Base-by-base conservation (phyloP, 2,797 vertebrate species). In the Catamblyrhynchus diadema region DNA sequence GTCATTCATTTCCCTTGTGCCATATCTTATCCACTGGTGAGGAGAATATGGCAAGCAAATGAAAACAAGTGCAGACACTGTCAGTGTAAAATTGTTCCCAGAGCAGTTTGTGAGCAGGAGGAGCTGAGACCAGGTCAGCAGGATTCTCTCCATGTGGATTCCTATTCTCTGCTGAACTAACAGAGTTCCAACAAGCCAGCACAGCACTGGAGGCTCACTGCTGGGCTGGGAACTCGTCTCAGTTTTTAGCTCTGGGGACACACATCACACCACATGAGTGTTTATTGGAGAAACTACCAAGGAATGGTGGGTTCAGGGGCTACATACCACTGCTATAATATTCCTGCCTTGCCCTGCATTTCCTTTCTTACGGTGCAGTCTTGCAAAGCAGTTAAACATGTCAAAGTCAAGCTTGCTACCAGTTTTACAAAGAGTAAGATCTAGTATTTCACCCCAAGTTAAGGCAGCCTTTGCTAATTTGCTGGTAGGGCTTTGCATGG, bases 11-110 rank as follows among this genome's bases (percentile, higher is more conserved):
- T 59, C 71, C 32, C 48, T 82, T 2, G 1, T 85, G 53, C 71
- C 35, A 6, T 8, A 64, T 32, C 5, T 91, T 70, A 67, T 61
- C 71, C 11, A 0, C 53, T 28, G n/a, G 32, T 37, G 67, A 89
- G 50, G 75, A 88, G 67, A 93, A 81, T 80, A 83, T 39, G 67
- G 81, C 79, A 80, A 42, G 60, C 44, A 91, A 93, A 91, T 70
- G 45, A 74, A 87, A 96, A 77, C 30, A 81, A 81, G 22, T 39
- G 25, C 19, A 42, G 74, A 30, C 48, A 51, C 19, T 61, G 56
- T 51, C 81, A 80, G 33, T 0, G 0, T 72, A 41, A 89, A 92
- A 81, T 56, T 16, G 19, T 89, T 53, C 71, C 81, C 64, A 45
- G 53, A 80, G 75, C 48, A 71, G n/a, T 35, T 25, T 85, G 60